A percentile compares a stretch with the other conserved stretches of the same genome.
These are phyloP conservation scores for Ictalurus furcatus DNA, from an alignment of 2,113 vertebrate species.

Conservation along the genomic window DNA sequence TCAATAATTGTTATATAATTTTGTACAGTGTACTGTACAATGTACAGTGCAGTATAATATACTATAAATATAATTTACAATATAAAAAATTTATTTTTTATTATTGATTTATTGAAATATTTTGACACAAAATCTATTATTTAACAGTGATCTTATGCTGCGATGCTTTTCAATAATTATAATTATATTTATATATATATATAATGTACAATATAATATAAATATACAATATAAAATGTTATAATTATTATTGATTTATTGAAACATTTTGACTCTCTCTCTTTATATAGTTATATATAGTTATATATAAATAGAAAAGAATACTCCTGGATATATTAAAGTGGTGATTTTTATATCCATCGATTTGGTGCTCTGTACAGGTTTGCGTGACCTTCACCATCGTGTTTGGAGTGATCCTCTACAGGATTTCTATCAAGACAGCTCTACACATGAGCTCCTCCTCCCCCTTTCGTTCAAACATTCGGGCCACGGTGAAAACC, in stretches of 20 bases:
- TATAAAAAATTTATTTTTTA: too few species aligned
- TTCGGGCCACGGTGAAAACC: conserved; percentile 89
- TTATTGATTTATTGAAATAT: too few species aligned
- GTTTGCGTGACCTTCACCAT: conserved; percentile 86
- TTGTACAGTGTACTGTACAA: too few species aligned
- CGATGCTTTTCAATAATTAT: neutral
- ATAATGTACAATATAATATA: neutral
- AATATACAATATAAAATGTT: neutral
- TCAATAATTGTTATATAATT: too few species aligned
- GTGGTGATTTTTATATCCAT: neutral
- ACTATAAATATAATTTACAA: too few species aligned
- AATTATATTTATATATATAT: neutral
- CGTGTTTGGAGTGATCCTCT: conserved; percentile 93
- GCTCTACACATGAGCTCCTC: conserved; percentile 87
- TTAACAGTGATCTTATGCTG: neutral
- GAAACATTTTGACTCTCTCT: too few species aligned
- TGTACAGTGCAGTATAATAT: too few species aligned
- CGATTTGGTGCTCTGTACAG: conserved; percentile 63
- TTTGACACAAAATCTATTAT: neutral
- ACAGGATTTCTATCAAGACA: conserved; percentile 89
- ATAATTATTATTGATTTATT: neutral
- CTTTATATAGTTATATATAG: too few species aligned
- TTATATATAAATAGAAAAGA: too few species aligned
- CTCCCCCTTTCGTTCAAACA: conserved; percentile 78
- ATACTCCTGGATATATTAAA: too few species aligned